Base-by-base conservation (phyloP, 2,797 vertebrate species). In the Sebastes taczanowskii region DNA sequence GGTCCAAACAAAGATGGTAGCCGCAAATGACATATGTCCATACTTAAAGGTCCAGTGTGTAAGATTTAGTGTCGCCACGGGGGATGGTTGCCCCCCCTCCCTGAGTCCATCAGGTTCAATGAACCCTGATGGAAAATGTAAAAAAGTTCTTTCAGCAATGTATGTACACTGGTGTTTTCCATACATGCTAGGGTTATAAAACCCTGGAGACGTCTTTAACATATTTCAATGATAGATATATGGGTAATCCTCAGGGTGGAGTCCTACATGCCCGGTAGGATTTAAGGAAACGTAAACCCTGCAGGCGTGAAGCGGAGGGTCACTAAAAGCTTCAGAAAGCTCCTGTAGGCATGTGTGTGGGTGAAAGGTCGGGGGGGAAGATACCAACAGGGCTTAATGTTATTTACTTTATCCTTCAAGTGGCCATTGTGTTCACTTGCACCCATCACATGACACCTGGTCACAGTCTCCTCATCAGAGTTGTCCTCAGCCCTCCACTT, bases 371-470 rank as follows among this genome's bases (percentile, higher is more conserved):
- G 66, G 62, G 11, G 38, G 14, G 56, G 53, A 34, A 81, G 67
- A 81, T 69, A 73, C 74, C 60, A 67, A 49, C 34, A 46, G 42
- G 59, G 59, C 49, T 86, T 88, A 82, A 83, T 25, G 72, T 80
- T 92, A 88, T 93, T 92, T 88, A 89, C 63, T 77, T 86, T 89
- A 61, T 82, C 78, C 60, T 83, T 87, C 80, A 91, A 89, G 83
- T 83, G 71, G 60, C 83, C 79, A 89, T 93, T 95, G 92, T 94
- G 78, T 86, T 84, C 3, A 1, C 77, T 72, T 75, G 78, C 74
- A 74, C 61, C 71, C 80, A 89, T 94, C 92, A 94, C 93, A 95
- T 93, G 95, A 93, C 89, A 93, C 88, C 93, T 92, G 86, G 89
- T 94, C 88, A 92, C 90, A 83, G 90, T 64, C 88, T 91, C 55